A percentile compares a stretch with the other conserved stretches of the same genome.
These are phyloP conservation scores for Monochamus saltuarius DNA, from an alignment of 1,140 invertebrate species.

Conservation along the genomic window DNA sequence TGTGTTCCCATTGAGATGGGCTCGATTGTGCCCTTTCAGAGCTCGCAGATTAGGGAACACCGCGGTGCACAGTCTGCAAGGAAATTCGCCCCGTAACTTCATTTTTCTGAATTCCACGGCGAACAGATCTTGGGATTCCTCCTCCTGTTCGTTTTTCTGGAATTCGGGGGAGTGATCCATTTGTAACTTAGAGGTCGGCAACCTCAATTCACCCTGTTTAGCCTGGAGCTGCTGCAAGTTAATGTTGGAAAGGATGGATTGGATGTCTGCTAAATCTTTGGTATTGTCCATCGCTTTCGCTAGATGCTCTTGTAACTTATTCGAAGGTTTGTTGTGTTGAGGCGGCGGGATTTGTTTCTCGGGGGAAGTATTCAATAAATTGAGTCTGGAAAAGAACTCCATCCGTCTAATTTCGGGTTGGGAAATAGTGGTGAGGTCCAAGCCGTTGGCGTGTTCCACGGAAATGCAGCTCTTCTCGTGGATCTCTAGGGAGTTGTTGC, in stretches of 20 bases:
- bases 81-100: conserved; percentile 85
- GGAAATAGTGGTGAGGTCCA: conserved; percentile 38
- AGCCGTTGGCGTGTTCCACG: conserved; percentile 36
- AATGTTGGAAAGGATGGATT: conserved; percentile 75
- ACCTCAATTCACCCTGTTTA: conserved; percentile 50
- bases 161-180: conserved; percentile 33
- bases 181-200: conserved; percentile 51
- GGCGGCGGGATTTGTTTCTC: conserved; percentile 41
- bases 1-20: conserved; percentile 69
- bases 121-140: conserved; percentile 79
- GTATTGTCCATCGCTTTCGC: conserved; percentile 52
- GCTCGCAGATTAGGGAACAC: conserved; percentile 87
- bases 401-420: conserved; percentile 64
- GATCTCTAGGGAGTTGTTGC: conserved; percentile 66
- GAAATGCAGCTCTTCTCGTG: conserved; percentile 62
- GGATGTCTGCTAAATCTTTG: conserved; percentile 80
- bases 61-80: conserved; percentile 80
- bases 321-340: conserved; percentile 7
- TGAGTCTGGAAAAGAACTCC: conserved; percentile 78
- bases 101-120: conserved; percentile 78
- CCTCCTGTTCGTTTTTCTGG: conserved; percentile 57
- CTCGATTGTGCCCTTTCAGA: conserved; percentile 84
- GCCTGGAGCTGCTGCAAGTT: conserved; percentile 60
- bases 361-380: conserved; percentile 66
- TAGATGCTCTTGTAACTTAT: conserved; percentile 34